phyloP scores from a whole-genome alignment of 2,888 invertebrate species.

The Polyommatus icarus region DNA sequence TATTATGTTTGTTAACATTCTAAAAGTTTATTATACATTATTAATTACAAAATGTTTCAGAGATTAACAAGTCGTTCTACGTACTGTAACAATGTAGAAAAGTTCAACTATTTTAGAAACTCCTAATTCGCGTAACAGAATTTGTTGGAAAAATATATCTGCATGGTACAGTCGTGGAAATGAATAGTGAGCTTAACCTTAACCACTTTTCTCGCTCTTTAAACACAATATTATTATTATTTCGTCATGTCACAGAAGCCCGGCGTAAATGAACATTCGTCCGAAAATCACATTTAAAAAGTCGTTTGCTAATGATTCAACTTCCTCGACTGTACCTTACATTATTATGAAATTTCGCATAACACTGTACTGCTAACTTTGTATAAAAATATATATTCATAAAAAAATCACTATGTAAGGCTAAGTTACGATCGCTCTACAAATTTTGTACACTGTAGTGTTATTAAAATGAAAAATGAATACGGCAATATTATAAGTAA shows the following conservation, averaged over 20 bases:
- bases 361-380: slow-evolving; percentile 18
- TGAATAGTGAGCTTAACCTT: neutral
- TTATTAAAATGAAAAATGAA: neutral
- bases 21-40: slow-evolving; percentile 1
- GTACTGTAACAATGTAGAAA: slow-evolving; percentile 30
- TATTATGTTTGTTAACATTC: neutral
- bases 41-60: neutral
- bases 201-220: neutral
- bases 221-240: too few relatives aligned
- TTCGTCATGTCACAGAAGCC: too few relatives aligned
- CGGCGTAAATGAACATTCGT: too few relatives aligned
- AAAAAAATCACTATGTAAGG: slow-evolving; percentile 33
- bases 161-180: neutral
- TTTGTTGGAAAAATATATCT: slow-evolving; percentile 19
- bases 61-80: slow-evolving; percentile 2
- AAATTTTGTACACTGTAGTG: slow-evolving; percentile 10
- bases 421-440: neutral
- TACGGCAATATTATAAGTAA: neutral
- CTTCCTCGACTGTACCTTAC: neutral
- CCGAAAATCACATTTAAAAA: too few relatives aligned
- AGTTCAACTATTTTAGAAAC: slow-evolving; percentile 27
- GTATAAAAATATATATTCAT: slow-evolving; percentile 26
- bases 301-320: neutral
- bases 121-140: slow-evolving; percentile 10
- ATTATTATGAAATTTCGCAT: neutral